These are phyloP conservation scores for Macquaria australasica DNA, from an alignment of 2,113 vertebrate species.

Conservation along the genomic window DNA sequence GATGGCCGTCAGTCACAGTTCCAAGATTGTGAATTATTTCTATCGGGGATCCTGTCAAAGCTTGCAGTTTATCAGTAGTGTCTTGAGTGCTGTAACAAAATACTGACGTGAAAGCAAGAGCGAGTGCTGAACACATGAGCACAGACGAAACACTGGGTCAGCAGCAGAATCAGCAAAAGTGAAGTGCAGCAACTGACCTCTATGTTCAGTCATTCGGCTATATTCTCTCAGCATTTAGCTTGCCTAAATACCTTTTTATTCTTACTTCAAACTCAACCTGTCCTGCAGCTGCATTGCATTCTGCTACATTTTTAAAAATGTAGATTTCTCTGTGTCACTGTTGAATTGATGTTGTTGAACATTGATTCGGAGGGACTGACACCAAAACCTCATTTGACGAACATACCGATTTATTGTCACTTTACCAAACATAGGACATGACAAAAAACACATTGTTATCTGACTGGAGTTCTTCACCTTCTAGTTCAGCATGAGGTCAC, in stretches of 20 bases:
- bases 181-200: background rate
- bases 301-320: background rate
- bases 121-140: background rate
- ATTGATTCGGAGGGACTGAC: background rate
- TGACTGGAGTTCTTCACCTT: background rate
- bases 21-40: too few relatives aligned
- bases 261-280: background rate
- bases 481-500: background rate
- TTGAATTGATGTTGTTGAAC: background rate
- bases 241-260: too few relatives aligned
- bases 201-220: background rate
- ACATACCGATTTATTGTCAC: too few relatives aligned
- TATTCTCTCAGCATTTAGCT: too few relatives aligned
- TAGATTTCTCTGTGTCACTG: background rate
- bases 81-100: background rate
- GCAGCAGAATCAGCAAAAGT: background rate
- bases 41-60: background rate
- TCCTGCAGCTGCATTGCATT: background rate
- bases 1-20: background rate
- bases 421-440: background rate
- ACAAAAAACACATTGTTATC: background rate
- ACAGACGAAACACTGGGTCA: background rate
- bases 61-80: background rate
- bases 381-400: too few relatives aligned
- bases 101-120: background rate